Evolutionary conservation across 2,113 vertebrate species (phyloP).

Genomic region (Marmota flaviventris): DNA sequence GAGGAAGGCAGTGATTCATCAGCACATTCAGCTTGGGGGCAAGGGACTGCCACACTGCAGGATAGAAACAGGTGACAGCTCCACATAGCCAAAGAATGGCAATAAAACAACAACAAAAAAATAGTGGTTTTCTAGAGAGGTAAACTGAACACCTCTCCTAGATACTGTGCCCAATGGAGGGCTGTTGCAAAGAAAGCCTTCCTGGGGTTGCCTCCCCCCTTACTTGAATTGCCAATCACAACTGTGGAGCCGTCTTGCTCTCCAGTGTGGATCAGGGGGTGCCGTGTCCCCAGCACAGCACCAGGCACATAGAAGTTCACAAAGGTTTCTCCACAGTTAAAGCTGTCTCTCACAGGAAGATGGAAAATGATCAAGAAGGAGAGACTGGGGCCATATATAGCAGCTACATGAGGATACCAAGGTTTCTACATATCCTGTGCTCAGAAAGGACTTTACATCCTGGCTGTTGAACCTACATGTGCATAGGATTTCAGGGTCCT

Average conservation of each 20-base stretch:
- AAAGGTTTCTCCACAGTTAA: neutral
- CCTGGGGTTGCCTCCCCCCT: neutral
- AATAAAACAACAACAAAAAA: neutral
- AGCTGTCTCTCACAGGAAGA: neutral
- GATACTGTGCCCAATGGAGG: neutral
- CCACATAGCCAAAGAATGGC: neutral
- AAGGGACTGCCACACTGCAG: neutral
- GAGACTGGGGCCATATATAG: fast-evolving
- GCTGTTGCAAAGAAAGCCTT: neutral
- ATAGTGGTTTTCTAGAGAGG: neutral
- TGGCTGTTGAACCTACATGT: neutral
- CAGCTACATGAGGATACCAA: neutral
- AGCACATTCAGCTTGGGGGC: neutral
- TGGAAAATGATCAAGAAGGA: too few species aligned
- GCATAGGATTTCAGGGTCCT: neutral
- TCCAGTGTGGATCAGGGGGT: neutral
- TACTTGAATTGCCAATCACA: neutral
- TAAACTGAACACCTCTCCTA: neutral
- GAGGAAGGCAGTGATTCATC: neutral
- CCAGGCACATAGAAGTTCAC: neutral
- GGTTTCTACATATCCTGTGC: neutral
- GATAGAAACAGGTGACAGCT: neutral
- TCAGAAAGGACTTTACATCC: neutral
- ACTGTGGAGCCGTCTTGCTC: neutral
- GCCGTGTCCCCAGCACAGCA: neutral